A percentile compares a stretch with the other conserved stretches of the same genome.
These are phyloP conservation scores for Oscheius sp. DNA, from an alignment of 2,888 invertebrate species.

Conservation along the genomic window DNA sequence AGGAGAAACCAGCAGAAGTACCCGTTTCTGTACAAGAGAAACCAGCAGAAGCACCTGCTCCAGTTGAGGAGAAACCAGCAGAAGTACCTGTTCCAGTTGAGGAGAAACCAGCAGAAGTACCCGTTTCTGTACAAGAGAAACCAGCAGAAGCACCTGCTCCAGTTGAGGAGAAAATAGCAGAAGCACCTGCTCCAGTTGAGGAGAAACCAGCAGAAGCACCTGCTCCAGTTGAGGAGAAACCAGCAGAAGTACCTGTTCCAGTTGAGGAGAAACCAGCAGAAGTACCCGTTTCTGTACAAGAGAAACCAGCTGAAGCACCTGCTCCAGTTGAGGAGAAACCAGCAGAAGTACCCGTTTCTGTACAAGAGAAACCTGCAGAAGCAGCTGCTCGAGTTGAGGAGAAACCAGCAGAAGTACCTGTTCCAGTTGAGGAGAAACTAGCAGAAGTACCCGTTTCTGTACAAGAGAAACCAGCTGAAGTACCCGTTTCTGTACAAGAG, in stretches of 20 bases:
- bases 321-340: constrained; percentile 1
- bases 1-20: background rate
- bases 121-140: background rate
- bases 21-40: background rate
- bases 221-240: background rate
- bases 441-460: background rate
- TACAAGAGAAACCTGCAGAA: background rate
- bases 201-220: constrained; percentile 14
- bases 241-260: background rate
- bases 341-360: background rate
- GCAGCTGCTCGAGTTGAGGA: background rate
- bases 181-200: constrained; percentile 22
- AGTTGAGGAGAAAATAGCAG: background rate
- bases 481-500: background rate
- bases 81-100: background rate
- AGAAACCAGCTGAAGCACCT: constrained; percentile 8
- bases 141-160: constrained; percentile 3
- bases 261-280: background rate
- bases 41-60: background rate
- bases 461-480: constrained; percentile 4
- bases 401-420: background rate
- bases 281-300: background rate
- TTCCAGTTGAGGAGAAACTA: background rate
- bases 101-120: constrained; percentile 1
- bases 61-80: background rate